Evolutionary conservation across 2,797 vertebrate species (phyloP).

Genomic region (Aplochiton taeniatus): DNA sequence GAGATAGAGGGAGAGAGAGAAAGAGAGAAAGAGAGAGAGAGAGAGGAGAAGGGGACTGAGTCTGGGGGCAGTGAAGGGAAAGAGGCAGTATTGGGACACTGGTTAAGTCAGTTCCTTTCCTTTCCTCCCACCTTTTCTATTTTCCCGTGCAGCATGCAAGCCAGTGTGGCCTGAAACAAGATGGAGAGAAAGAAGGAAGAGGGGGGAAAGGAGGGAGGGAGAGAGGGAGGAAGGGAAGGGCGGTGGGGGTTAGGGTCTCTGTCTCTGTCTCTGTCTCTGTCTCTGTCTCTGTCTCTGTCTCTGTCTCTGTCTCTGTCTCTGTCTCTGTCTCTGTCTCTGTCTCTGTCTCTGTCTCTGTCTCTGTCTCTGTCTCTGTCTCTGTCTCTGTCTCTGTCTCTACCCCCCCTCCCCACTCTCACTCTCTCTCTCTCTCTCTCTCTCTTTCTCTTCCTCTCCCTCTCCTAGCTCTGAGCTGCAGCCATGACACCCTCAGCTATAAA

Average conservation of each 20-base stretch:
- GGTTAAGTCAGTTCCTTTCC: constrained; percentile 18
- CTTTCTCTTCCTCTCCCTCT: constrained; percentile 4
- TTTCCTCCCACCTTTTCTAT: too few relatives aligned
- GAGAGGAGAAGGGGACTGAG: neutral
- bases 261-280: constrained; percentile 27
- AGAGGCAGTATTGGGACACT: neutral
- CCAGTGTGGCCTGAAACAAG: too few relatives aligned
- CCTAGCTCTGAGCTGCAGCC: constrained; percentile 37
- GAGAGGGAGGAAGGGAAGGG: neutral
- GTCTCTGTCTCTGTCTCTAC: neutral
- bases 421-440: constrained; percentile 8
- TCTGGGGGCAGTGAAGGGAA: neutral
- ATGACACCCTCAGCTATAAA: constrained; percentile 72
- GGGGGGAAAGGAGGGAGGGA: constrained; percentile 4
- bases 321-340: constrained; percentile 36
- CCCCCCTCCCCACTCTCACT: neutral
- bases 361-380: constrained; percentile 9
- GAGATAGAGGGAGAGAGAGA: neutral
- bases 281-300: constrained; percentile 18
- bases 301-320: constrained; percentile 43
- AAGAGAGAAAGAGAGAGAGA: constrained; percentile 14
- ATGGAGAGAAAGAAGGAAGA: constrained; percentile 15
- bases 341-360: constrained; percentile 30
- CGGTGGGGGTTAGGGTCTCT: constrained; percentile 1
- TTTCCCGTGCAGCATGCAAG: too few relatives aligned